Conservation (phyloP, 2,797 vertebrate genomes). For the Lepus townsendii region DNA sequence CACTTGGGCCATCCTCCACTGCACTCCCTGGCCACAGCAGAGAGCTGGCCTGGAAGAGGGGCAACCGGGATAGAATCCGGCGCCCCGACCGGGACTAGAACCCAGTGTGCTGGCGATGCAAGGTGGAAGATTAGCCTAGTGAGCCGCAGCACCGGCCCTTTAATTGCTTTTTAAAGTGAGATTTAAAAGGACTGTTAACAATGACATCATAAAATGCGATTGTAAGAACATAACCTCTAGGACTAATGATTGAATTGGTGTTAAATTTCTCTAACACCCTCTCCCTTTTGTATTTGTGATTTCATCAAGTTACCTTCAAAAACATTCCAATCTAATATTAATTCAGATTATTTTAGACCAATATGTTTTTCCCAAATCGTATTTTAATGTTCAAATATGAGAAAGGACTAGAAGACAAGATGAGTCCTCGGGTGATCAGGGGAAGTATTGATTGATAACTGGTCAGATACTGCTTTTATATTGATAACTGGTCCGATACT, state of each 20-base stretch:
- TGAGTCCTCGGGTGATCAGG: background rate
- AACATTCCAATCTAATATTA: background rate
- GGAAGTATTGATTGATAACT: background rate
- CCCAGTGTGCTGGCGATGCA: too few species aligned
- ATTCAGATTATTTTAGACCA: background rate
- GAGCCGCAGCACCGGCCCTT: background rate
- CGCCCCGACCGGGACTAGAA: too few species aligned
- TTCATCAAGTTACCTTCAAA: background rate
- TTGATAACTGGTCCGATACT: background rate
- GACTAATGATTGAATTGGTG: background rate
- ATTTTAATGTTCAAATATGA: background rate
- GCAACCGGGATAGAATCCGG: too few species aligned
- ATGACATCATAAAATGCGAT: background rate
- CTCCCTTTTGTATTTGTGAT: background rate
- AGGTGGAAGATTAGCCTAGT: too few species aligned
- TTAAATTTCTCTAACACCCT: slow-evolving; percentile 8
- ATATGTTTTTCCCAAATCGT: background rate
- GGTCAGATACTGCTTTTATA: background rate
- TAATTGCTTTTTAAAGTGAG: slow-evolving; percentile 15
- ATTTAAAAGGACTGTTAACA: slow-evolving; percentile 31
- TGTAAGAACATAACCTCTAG: background rate
- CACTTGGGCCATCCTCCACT: too few species aligned
- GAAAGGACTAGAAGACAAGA: background rate
- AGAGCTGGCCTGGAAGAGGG: too few species aligned
- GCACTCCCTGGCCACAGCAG: too few species aligned